phyloP scores from a whole-genome alignment of 2,797 vertebrate genomes.

The Squalus acanthias region DNA sequence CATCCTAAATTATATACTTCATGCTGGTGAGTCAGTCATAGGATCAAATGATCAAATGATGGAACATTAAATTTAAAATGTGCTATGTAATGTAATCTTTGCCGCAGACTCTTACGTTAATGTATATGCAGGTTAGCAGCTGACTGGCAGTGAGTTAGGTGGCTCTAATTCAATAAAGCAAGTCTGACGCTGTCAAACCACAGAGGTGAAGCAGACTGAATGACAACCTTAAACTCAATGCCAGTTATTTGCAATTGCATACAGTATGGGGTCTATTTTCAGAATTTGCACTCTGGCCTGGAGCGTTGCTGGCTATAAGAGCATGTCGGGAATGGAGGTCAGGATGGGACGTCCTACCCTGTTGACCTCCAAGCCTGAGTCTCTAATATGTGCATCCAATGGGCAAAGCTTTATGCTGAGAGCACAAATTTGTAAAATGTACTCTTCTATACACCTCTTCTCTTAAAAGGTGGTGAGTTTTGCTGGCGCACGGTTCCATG shows the following conservation, averaged over 20 bases:
- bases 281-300: background rate
- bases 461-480: too few species aligned
- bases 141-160: background rate
- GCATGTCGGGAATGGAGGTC: background rate
- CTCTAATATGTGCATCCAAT: background rate
- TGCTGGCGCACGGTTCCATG: too few species aligned
- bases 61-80: background rate
- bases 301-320: background rate
- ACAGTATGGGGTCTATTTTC: background rate
- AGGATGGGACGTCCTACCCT: background rate
- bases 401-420: too few species aligned
- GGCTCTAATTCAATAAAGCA: background rate
- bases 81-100: background rate
- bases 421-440: too few species aligned
- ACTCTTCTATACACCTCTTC: background rate
- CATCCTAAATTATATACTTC: constrained; percentile 64
- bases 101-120: background rate
- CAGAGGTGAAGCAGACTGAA: background rate
- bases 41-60: constrained; percentile 44
- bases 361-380: background rate
- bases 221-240: background rate
- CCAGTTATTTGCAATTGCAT: background rate
- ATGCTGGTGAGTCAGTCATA: constrained; percentile 68
- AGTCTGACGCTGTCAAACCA: background rate
- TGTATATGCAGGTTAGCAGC: background rate